These are phyloP conservation scores for Gymnothorax javanicus DNA, from an alignment of 2,797 vertebrate genomes.

Conservation along the genomic window DNA sequence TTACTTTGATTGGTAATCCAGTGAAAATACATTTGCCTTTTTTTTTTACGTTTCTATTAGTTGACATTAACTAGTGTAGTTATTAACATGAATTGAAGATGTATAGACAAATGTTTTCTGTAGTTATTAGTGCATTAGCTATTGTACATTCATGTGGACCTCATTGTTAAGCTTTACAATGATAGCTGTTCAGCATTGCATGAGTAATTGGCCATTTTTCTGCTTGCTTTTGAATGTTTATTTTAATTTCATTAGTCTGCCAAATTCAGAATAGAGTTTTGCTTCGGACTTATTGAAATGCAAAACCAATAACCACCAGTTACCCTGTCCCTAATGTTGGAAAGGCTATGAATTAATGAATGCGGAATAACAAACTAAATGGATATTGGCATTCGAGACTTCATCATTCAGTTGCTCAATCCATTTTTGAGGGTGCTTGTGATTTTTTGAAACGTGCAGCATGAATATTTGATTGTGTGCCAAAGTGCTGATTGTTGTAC, in stretches of 20 bases:
- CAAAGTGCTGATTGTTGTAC: not conserved
- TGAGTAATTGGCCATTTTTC: not conserved
- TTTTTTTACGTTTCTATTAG: too few relatives aligned
- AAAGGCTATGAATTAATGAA: slow-evolving; percentile 3
- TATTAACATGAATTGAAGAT: too few relatives aligned
- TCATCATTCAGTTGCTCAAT: not conserved
- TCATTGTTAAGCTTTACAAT: too few relatives aligned
- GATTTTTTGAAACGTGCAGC: not conserved
- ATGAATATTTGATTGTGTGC: slow-evolving; percentile 7
- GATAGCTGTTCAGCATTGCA: not conserved
- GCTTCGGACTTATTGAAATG: not conserved
- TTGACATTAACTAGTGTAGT: too few relatives aligned
- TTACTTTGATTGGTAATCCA: too few relatives aligned
- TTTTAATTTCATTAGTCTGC: not conserved
- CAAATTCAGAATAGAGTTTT: not conserved
- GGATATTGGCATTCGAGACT: not conserved
- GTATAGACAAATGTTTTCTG: too few relatives aligned
- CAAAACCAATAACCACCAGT: not conserved
- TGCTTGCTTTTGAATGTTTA: not conserved
- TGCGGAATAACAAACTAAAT: not conserved
- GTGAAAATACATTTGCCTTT: too few relatives aligned
- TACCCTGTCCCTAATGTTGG: not conserved
- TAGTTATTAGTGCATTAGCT: too few relatives aligned
- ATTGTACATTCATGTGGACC: too few relatives aligned
- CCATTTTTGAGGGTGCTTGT: not conserved